Conservation (phyloP, 2,888 invertebrate genomes). For the Erannis defoliaria region DNA sequence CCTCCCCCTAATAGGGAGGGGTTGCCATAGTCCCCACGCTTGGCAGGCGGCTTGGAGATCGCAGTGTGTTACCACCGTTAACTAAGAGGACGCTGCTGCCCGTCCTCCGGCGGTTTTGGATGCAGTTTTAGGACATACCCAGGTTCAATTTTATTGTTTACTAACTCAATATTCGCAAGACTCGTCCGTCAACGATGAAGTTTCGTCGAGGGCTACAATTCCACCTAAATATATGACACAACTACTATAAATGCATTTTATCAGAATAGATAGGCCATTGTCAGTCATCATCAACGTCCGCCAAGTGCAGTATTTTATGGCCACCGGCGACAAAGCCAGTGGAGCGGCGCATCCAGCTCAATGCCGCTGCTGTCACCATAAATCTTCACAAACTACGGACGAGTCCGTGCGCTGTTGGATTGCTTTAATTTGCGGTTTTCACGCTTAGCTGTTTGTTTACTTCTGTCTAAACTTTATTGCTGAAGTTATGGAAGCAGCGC, state of each 20-base stretch:
- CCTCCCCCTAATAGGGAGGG: too few species aligned
- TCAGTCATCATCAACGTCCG: constrained; percentile 64
- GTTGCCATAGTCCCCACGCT: too few species aligned
- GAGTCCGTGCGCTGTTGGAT: constrained; percentile 46
- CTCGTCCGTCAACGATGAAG: neutral
- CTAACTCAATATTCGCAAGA: neutral
- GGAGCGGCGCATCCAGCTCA: constrained; percentile 29
- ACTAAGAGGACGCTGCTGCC: too few species aligned
- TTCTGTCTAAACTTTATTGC: constrained; percentile 30
- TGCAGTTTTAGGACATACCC: too few species aligned
- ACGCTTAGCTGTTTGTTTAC: constrained; percentile 47
- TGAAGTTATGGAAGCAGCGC: constrained; percentile 24
- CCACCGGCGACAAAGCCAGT: constrained; percentile 48
- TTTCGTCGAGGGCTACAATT: constrained; percentile 12
- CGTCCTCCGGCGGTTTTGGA: too few species aligned
- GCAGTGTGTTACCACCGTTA: too few species aligned
- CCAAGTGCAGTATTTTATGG: constrained; percentile 63
- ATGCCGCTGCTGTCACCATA: constrained; percentile 59
- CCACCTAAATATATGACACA: constrained; percentile 18
- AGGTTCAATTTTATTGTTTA: neutral
- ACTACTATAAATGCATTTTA: constrained; percentile 45
- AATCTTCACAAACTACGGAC: constrained; percentile 60
- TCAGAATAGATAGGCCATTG: constrained; percentile 58
- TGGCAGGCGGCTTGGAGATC: too few species aligned
- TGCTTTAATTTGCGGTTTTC: constrained; percentile 55